Evolutionary conservation across 2,797 vertebrate genomes (phyloP), one percentile per base, ranked within the genome.

Genomic region (Peromyscus nudipes): DNA sequence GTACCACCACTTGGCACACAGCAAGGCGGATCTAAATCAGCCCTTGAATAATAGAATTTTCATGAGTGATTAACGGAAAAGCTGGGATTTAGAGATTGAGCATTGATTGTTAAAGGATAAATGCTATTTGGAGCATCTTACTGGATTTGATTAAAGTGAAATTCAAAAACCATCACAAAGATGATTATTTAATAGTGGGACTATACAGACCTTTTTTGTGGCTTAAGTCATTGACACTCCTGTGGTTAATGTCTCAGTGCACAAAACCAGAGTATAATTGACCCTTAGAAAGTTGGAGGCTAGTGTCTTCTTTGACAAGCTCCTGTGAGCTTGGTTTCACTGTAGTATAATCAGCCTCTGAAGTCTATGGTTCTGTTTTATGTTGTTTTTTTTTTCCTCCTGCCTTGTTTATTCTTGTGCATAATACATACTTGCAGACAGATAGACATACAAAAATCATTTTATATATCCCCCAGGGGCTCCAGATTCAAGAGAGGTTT

Each of bases 141-240:
- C 96, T 98, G 98, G 97, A 98, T 98, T 98, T 98, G 98, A 98
- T 98, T 98, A 98, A 98, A 98, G 96, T 97, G 75, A 95, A 98
- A 97, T 98, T 99, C 98, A 98, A 46, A 98, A 98, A 98, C 95
- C 97, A 96, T 98, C 96, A 76, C 4, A 96, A 97, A 98, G 89
- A 97, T 98, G 96, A 96, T 97, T 97, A 93, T 98, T 97, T 97
- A 97, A 96, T 96, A 69, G 94, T 94, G 96, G 27, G 95, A 92
- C 86, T 98, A 96, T 49, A 89, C 75, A 97, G 80, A 76, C 49
- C 92, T 97, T 96, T 91, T 91, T 52, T 94, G 81, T 94, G 92
- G 91, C 69, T 97, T 92, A 95, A 96, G 40, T 94, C 94, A 92
- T 89, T 96, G 96, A 79, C 95, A 91, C 92, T 95, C 76, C 46